Evolutionary conservation across 2,113 vertebrate species (phyloP), one percentile per base, ranked within the genome.

Genomic region (Siniperca knerii): DNA sequence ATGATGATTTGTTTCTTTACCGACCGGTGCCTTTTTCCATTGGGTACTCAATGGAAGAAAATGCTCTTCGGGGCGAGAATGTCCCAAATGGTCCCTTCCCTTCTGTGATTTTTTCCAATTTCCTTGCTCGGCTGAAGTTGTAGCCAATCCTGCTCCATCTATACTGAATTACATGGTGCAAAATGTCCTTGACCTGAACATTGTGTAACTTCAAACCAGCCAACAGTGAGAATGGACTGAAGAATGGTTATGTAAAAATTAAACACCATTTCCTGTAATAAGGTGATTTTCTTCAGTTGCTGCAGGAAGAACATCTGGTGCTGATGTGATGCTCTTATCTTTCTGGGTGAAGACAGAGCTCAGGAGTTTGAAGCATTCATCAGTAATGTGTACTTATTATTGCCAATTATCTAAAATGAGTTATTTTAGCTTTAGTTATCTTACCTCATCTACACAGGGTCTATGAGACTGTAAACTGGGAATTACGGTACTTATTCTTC

Each of bases 1-100:
- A 23, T 62, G 84, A 42, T 66, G 67, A 69, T 76, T 77, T 76
- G 25, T 79, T 77, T 80, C 67, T 77, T 40, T 33, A 69, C n/a
- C 25, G n/a, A 69, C 57, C 23, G 4, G 40, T 66, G 44, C 16
- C 48, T 62, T 72, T 70, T 89, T 71, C 79, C 75, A 67, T 55
- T 71, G 52, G 42, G 12, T 16, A 8, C 18, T 55, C 50, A 66
- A 44, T 44, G 48, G 29, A 77, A 78, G 42, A 82, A 87, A 82
- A 79, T 52, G 15, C n/a, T 52, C 44, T 77, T 73, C 70, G 4
- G 3, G 18, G 25, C 4, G 8, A 72, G 54, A 54, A 64, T 65
- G 68, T 50, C 13, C 35, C 65, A 82, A 42, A 68, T 48, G 35
- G 52, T 57, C 46, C 23, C 23, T 55, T 44, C 8, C 18, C 18